These are phyloP conservation scores for Anodontia alba DNA, from an alignment of 2,888 invertebrate genomes.

Conservation along the genomic window DNA sequence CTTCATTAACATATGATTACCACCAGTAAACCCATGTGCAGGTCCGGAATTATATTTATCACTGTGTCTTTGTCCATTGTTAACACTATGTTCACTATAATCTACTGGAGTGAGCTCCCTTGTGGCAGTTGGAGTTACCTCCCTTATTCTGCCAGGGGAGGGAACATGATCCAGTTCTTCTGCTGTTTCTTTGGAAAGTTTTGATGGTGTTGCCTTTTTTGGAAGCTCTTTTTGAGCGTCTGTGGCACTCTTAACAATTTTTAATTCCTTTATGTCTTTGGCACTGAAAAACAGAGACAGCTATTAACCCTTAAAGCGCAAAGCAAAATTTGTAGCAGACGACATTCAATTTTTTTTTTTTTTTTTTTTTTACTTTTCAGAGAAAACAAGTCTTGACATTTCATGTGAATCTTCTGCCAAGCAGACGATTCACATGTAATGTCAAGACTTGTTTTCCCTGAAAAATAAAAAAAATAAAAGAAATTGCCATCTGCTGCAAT, in stretches of 20 bases:
- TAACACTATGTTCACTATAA: conserved; percentile 8
- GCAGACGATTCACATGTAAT: too few relatives aligned
- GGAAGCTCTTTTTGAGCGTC: conserved; percentile 82
- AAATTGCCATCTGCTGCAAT: too few relatives aligned
- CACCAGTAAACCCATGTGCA: background rate
- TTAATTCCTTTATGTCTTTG: conserved; percentile 90
- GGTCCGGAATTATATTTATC: conserved; percentile 6
- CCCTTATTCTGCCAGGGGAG: conserved; percentile 75
- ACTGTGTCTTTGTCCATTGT: conserved; percentile 20
- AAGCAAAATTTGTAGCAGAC: too few relatives aligned
- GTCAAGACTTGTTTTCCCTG: too few relatives aligned
- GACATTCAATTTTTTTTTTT: too few relatives aligned
- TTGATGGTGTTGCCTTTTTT: conserved; percentile 77
- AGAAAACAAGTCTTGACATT: too few relatives aligned
- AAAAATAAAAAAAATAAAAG: too few relatives aligned
- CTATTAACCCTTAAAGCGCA: too few relatives aligned
- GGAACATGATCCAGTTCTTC: conserved; percentile 69
- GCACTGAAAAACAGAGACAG: conserved; percentile 86
- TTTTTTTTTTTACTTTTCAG: too few relatives aligned
- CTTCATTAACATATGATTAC: background rate
- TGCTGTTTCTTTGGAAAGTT: conserved; percentile 76
- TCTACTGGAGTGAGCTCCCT: conserved; percentile 5
- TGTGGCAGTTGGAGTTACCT: conserved; percentile 36
- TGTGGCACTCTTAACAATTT: conserved; percentile 88
- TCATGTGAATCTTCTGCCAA: too few relatives aligned